These are phyloP conservation scores for Rhagologus leucostigma DNA, from an alignment of 2,113 vertebrate species.

Conservation along the genomic window DNA sequence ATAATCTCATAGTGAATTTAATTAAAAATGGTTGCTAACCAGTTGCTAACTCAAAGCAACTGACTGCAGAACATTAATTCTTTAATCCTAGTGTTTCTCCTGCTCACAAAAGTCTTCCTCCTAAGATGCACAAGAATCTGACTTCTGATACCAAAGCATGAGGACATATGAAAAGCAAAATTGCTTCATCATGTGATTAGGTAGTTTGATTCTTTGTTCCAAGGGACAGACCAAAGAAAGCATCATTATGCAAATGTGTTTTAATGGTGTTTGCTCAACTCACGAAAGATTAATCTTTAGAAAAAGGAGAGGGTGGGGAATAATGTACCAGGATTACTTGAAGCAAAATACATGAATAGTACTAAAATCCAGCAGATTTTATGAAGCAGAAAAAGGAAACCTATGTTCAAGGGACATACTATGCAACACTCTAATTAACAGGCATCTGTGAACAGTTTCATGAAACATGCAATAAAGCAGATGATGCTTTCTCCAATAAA, in stretches of 20 bases:
- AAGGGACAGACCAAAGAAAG: not conserved
- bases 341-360: conserved; percentile 97
- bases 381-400: conserved; percentile 95
- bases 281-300: conserved; percentile 85
- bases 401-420: conserved; percentile 97
- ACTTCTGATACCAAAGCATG: not conserved
- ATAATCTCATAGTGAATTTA: not conserved
- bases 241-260: conserved; percentile 27
- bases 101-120: not conserved
- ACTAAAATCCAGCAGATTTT: conserved; percentile 95
- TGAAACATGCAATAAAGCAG: conserved; percentile 99
- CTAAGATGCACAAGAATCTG: not conserved
- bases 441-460: conserved; percentile 98
- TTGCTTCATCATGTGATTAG: not conserved
- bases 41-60: not conserved
- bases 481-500: conserved; percentile 88
- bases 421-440: conserved; percentile 99
- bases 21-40: not conserved
- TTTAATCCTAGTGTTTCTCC: not conserved
- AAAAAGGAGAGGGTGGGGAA: conserved; percentile 77
- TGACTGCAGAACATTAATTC: not conserved
- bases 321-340: conserved; percentile 87
- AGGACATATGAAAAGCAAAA: not conserved
- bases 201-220: not conserved
- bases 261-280: conserved; percentile 93